Conservation (phyloP, 2,888 invertebrate genomes). For the Dasypolia templi region DNA sequence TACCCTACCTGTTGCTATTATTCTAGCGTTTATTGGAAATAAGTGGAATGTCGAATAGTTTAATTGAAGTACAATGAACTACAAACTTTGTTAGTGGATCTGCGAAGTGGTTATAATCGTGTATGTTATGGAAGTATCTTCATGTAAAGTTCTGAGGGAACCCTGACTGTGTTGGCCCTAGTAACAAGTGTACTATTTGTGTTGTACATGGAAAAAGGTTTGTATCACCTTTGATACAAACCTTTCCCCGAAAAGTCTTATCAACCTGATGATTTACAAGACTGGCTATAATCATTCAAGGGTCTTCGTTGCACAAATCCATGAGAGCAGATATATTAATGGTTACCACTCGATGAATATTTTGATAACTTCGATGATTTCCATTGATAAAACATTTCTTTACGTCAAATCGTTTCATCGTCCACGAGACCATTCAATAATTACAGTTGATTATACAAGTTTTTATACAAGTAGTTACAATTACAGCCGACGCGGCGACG, state of each 20-base stretch:
- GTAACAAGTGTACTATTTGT: conserved; percentile 20
- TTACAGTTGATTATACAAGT: not conserved
- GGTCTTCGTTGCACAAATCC: not conserved
- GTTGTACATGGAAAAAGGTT: not conserved
- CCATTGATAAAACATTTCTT: not conserved
- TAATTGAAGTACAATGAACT: conserved; percentile 42
- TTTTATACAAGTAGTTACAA: not conserved
- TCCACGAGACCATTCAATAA: not conserved
- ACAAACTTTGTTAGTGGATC: conserved; percentile 13
- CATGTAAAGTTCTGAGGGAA: conserved; percentile 17
- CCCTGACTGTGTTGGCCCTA: not conserved
- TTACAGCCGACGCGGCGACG: too few relatives aligned
- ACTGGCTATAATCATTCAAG: conserved; percentile 5
- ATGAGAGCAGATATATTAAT: not conserved
- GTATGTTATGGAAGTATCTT: conserved; percentile 1
- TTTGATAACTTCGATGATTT: not conserved
- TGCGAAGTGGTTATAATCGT: conserved; percentile 3
- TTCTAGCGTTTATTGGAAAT: conserved; percentile 46
- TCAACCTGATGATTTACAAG: conserved; percentile 7
- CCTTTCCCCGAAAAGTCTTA: conserved; percentile 24
- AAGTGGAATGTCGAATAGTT: conserved; percentile 33
- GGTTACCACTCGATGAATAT: not conserved
- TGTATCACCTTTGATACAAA: too few relatives aligned
- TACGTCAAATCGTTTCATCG: too few relatives aligned
- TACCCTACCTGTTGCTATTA: conserved; percentile 70